These are phyloP conservation scores for Macropodus opercularis DNA, from an alignment of 2,797 vertebrate species.

Conservation along the genomic window DNA sequence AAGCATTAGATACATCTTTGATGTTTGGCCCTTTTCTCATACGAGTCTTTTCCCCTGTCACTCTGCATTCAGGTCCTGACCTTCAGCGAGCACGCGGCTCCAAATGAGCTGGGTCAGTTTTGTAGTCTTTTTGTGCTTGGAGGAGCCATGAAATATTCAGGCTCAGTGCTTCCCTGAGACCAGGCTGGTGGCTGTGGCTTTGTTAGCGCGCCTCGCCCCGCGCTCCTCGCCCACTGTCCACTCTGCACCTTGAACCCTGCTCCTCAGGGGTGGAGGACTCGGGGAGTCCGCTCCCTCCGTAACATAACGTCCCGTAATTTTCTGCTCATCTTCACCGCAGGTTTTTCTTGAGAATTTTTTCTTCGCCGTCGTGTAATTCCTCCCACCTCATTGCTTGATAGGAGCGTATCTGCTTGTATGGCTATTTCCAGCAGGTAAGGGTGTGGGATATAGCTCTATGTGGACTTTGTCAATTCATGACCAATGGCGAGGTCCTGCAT, in stretches of 20 bases:
- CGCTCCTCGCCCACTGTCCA: constrained; percentile 59
- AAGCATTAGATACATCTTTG: constrained; percentile 46
- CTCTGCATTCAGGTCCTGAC: constrained; percentile 81
- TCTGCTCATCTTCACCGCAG: constrained; percentile 49
- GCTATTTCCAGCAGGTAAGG: constrained; percentile 78
- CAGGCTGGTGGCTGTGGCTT: constrained; percentile 95
- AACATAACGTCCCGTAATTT: constrained; percentile 85
- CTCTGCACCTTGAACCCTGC: constrained; percentile 70
- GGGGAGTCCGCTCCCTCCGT: constrained; percentile 49
- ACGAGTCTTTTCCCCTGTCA: constrained; percentile 79
- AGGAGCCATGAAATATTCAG: constrained; percentile 98
- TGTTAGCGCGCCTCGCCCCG: constrained; percentile 87
- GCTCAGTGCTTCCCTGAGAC: constrained; percentile 90
- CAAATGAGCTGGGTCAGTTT: constrained; percentile 89
- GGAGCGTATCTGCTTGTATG: constrained; percentile 57
- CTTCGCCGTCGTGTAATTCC: constrained; percentile 43
- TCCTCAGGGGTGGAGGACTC: constrained; percentile 27
- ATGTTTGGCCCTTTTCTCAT: constrained; percentile 78
- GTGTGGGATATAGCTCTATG: constrained; percentile 74
- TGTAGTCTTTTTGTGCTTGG: constrained; percentile 93
- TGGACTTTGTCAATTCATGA: constrained; percentile 83
- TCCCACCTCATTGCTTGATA: constrained; percentile 60
- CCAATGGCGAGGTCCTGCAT: constrained; percentile 83
- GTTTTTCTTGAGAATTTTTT: constrained; percentile 34
- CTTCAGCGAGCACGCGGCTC: constrained; percentile 83